These are phyloP conservation scores for Branchellion lobata DNA, from an alignment of 2,888 invertebrate species.

Conservation along the genomic window DNA sequence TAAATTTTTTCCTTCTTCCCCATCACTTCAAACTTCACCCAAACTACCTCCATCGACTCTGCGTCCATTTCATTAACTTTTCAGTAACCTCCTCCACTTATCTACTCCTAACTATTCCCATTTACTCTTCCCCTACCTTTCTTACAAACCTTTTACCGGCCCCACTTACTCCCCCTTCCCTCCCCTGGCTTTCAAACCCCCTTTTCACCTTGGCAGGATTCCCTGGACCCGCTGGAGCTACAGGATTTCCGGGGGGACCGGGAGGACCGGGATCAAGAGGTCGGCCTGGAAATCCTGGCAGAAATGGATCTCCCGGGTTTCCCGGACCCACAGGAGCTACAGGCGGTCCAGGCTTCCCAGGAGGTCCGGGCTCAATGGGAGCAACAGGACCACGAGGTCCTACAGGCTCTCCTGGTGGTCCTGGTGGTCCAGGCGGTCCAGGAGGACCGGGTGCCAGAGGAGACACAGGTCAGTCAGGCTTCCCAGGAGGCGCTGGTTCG, in stretches of 20 bases:
- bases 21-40: too few species aligned
- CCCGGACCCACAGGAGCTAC: not conserved
- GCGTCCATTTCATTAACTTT: too few species aligned
- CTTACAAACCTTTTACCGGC: too few species aligned
- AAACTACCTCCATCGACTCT: too few species aligned
- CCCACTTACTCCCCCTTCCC: too few species aligned
- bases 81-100: too few species aligned
- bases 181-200: too few species aligned
- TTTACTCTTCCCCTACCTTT: not conserved
- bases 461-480: not conserved
- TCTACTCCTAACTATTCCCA: too few species aligned
- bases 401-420: not conserved
- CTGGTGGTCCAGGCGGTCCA: slow-evolving; percentile 18
- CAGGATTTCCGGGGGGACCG: not conserved
- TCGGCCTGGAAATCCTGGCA: not conserved
- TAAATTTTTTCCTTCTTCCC: too few species aligned
- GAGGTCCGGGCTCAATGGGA: not conserved
- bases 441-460: slow-evolving; percentile 6
- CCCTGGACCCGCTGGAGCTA: not conserved
- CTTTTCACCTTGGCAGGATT: not conserved
- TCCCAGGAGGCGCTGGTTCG: not conserved
- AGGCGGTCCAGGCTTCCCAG: not conserved
- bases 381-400: not conserved
- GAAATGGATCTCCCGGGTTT: not conserved
- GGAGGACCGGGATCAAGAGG: not conserved